These are phyloP conservation scores for Hyppa rectilinea DNA, from an alignment of 2,888 invertebrate species.

Conservation along the genomic window DNA sequence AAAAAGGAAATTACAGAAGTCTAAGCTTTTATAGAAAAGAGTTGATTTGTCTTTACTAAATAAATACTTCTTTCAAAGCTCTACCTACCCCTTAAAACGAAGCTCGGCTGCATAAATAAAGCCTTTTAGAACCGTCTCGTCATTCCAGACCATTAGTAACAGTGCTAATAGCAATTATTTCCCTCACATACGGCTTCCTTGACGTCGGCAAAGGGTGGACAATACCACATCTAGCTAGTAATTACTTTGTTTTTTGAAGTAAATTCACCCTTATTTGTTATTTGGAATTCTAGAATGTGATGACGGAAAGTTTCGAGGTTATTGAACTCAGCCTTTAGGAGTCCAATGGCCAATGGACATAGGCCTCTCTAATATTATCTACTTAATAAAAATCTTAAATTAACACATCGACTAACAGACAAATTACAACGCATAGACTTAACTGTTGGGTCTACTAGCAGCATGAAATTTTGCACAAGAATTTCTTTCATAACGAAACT, in stretches of 20 bases:
- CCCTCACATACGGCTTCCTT: conserved; percentile 55
- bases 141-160: conserved; percentile 52
- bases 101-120: conserved; percentile 31
- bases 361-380: too few relatives aligned
- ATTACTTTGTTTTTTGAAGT: conserved; percentile 13
- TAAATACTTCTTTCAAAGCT: not conserved
- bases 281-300: not conserved
- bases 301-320: not conserved
- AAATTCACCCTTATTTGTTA: not conserved
- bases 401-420: not conserved
- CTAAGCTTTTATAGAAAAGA: not conserved
- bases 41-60: not conserved
- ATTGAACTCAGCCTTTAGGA: too few relatives aligned
- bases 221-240: conserved; percentile 25
- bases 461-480: not conserved
- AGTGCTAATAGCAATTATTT: conserved; percentile 56
- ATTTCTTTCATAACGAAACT: not conserved
- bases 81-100: not conserved
- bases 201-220: conserved; percentile 36
- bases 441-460: not conserved
- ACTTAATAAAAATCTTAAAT: too few relatives aligned
- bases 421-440: not conserved
- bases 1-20: too few relatives aligned
- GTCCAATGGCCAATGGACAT: too few relatives aligned
- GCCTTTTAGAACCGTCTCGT: conserved; percentile 16